Evolutionary conservation across 2,888 invertebrate genomes (phyloP).

Genomic region (Drosophila tripunctata): DNA sequence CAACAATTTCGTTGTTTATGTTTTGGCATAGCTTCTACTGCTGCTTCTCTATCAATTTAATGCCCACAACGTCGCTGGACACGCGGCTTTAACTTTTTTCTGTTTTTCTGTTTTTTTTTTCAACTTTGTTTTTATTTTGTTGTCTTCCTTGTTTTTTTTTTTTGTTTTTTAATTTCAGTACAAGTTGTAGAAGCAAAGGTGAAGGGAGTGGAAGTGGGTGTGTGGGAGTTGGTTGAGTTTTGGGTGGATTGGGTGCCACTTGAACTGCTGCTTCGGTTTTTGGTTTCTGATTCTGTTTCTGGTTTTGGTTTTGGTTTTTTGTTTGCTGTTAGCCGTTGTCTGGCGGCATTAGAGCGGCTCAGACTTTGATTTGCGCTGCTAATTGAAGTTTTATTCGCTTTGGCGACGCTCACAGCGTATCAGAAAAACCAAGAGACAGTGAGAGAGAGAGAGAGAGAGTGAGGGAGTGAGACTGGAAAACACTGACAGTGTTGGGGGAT

Average conservation of each 20-base stretch:
- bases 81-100: conserved; percentile 67
- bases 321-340: conserved; percentile 33
- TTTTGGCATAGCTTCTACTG: conserved; percentile 31
- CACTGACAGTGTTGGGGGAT: too few relatives aligned
- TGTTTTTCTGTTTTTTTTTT: conserved; percentile 19
- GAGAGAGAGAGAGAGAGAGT: neutral
- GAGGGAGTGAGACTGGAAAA: too few relatives aligned
- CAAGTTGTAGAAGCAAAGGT: conserved; percentile 2
- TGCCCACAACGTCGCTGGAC: conserved; percentile 62
- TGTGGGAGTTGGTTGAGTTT: neutral
- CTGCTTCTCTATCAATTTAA: conserved; percentile 65
- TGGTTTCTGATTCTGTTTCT: conserved; percentile 34
- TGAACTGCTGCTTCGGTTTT: conserved; percentile 48
- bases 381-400: conserved; percentile 65
- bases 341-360: conserved; percentile 47
- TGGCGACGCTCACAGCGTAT: conserved; percentile 1
- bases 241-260: conserved; percentile 36
- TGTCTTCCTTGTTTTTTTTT: too few relatives aligned
- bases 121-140: too few relatives aligned
- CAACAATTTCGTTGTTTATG: conserved; percentile 51
- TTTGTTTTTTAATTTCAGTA: too few relatives aligned
- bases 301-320: conserved; percentile 29
- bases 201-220: neutral
- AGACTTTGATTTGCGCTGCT: conserved; percentile 69
- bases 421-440: too few relatives aligned